Percentiles rank a stretch among this genome's conserved stretches.
phyloP scores from a whole-genome alignment of 2,888 invertebrate species.

The Eupeodes luniger region DNA sequence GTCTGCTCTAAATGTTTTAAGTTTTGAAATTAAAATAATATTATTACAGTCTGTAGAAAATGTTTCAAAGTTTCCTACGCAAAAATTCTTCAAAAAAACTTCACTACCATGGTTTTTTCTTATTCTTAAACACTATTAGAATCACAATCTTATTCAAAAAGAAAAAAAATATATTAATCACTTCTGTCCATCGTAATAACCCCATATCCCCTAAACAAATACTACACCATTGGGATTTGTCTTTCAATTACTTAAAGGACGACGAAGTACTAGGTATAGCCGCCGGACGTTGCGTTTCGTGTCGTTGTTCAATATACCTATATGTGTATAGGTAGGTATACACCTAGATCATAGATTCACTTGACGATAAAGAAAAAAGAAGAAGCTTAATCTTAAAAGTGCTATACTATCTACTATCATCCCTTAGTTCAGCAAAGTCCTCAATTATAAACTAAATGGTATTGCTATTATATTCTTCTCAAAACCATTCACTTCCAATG shows the following conservation, averaged over 20 bases:
- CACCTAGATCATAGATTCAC: neutral
- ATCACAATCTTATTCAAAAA: too few species aligned
- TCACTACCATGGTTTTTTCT: too few species aligned
- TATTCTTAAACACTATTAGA: too few species aligned
- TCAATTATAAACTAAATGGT: constrained; percentile 68
- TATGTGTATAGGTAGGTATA: too few species aligned
- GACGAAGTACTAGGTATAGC: too few species aligned
- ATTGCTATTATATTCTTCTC: constrained; percentile 21
- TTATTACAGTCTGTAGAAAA: too few species aligned
- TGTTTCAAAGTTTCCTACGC: too few species aligned
- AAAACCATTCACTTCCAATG: neutral
- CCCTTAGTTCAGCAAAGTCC: neutral
- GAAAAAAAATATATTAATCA: neutral
- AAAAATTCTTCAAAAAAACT: too few species aligned
- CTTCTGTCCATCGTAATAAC: neutral
- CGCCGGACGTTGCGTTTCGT: neutral
- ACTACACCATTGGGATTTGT: neutral
- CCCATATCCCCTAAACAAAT: neutral
- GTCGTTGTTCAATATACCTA: neutral
- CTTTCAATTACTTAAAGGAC: constrained; percentile 8
- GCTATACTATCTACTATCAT: neutral
- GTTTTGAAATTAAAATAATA: too few species aligned
- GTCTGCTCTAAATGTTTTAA: too few species aligned
- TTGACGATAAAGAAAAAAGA: neutral
- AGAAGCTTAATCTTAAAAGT: constrained; percentile 7